These are phyloP conservation scores for Axea sp. DNA, from an alignment of 2,888 invertebrate species.

Conservation along the genomic window DNA sequence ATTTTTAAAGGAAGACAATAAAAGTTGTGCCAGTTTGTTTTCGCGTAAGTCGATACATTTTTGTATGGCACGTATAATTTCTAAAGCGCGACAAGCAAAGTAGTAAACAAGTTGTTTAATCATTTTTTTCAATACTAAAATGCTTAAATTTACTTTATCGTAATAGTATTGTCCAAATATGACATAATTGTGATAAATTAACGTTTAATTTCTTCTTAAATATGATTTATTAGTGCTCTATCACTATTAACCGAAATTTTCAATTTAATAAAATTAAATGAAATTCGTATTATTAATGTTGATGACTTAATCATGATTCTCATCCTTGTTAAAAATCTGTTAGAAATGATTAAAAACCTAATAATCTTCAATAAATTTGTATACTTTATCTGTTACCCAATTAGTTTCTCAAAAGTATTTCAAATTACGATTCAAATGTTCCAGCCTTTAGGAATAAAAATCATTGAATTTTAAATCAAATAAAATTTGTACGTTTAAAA, in stretches of 20 bases:
- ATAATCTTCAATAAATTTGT: too few relatives aligned
- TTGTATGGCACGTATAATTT: conserved; percentile 32
- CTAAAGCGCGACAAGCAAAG: conserved; percentile 29
- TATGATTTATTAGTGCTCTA: conserved; percentile 28
- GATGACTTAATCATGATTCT: neutral
- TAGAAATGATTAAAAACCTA: too few relatives aligned
- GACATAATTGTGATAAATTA: conserved; percentile 23
- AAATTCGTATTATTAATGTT: conserved; percentile 23
- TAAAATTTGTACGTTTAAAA: too few relatives aligned
- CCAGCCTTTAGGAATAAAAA: too few relatives aligned
- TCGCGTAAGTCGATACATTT: conserved; percentile 23
- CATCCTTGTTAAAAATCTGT: too few relatives aligned
- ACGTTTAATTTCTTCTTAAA: conserved; percentile 15
- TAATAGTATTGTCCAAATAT: conserved; percentile 33
- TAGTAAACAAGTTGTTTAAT: conserved; percentile 29
- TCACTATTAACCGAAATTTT: conserved; percentile 3
- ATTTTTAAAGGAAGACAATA: conserved; percentile 33
- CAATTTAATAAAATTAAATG: conserved; percentile 9
- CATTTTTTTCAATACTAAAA: conserved; percentile 28
- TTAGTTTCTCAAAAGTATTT: too few relatives aligned
- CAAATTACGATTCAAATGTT: too few relatives aligned
- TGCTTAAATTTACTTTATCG: conserved; percentile 20
- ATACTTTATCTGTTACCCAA: too few relatives aligned
- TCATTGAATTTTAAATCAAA: too few relatives aligned
- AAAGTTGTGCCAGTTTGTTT: conserved; percentile 23